phyloP scores from a whole-genome alignment of 2,113 vertebrate species.

The Struthidea cinerea region DNA sequence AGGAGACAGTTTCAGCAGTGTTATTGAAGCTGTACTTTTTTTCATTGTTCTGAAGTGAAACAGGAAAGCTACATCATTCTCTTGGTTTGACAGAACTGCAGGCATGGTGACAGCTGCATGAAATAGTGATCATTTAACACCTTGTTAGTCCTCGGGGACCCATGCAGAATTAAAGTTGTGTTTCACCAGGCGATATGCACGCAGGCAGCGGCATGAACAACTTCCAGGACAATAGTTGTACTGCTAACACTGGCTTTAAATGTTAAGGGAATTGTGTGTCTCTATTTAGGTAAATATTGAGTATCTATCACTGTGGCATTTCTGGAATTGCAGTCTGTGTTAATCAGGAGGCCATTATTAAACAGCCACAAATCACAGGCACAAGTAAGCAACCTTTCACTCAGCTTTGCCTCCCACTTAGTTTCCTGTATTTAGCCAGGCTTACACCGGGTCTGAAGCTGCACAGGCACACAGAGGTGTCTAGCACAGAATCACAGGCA shows the following conservation, averaged over 20 bases:
- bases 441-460: neutral
- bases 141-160: neutral
- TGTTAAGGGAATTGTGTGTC: neutral
- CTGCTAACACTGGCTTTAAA: neutral
- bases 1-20: neutral
- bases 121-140: neutral
- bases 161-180: neutral
- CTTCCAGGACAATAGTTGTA: neutral
- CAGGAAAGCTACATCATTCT: neutral
- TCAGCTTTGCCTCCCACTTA: neutral
- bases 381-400: neutral
- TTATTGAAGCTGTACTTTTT: neutral
- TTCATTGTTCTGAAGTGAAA: neutral
- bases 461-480: neutral
- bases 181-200: rapidly evolving
- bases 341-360: conserved; percentile 37
- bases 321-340: conserved; percentile 8
- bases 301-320: conserved; percentile 2
- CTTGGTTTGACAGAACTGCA: neutral
- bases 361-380: conserved; percentile 2
- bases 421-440: neutral
- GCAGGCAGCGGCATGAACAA: neutral
- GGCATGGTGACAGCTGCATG: neutral
- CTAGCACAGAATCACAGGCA: neutral
- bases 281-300: neutral